Conservation (phyloP, 2,888 invertebrate genomes). For the Perizoma affinitatum region DNA sequence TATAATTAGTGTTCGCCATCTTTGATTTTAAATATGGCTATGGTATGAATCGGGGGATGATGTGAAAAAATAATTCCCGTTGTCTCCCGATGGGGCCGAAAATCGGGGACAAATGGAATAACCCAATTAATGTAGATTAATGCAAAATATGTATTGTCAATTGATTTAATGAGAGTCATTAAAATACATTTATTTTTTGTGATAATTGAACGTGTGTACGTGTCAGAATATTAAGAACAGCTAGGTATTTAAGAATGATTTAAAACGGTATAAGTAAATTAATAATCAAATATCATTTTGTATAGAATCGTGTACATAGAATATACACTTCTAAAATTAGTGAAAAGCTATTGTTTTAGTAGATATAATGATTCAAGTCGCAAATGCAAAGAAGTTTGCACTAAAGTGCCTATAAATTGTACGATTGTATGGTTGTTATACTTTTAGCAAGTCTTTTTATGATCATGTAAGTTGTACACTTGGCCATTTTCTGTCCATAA, state of each 20-base stretch:
- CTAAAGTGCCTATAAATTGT: slow-evolving; percentile 29
- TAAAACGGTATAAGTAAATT: slow-evolving; percentile 13
- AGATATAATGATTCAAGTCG: slow-evolving; percentile 20
- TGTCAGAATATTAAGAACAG: slow-evolving; percentile 22
- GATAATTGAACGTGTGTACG: slow-evolving; percentile 33
- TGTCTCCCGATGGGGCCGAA: not conserved
- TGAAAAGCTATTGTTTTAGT: slow-evolving; percentile 13
- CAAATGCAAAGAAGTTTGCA: slow-evolving; percentile 27
- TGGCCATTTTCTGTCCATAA: slow-evolving; percentile 37
- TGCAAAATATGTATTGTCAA: slow-evolving; percentile 23
- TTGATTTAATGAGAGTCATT: slow-evolving; percentile 15
- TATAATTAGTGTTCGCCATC: too few relatives aligned
- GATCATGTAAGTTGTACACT: slow-evolving; percentile 29
- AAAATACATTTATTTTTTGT: slow-evolving; percentile 36
- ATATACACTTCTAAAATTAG: slow-evolving; percentile 1
- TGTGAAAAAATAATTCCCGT: too few relatives aligned
- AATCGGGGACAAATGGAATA: slow-evolving; percentile 8
- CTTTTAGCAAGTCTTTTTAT: slow-evolving; percentile 29
- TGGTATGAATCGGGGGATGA: too few relatives aligned
- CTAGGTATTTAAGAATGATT: slow-evolving; percentile 18
- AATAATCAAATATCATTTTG: slow-evolving; percentile 17
- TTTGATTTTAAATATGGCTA: too few relatives aligned
- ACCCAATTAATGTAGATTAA: slow-evolving; percentile 15
- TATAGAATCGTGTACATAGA: slow-evolving; percentile 29
- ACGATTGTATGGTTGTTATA: slow-evolving; percentile 30